phyloP scores from a whole-genome alignment of 2,797 vertebrate genomes.

The Leptodactylus fallax region DNA sequence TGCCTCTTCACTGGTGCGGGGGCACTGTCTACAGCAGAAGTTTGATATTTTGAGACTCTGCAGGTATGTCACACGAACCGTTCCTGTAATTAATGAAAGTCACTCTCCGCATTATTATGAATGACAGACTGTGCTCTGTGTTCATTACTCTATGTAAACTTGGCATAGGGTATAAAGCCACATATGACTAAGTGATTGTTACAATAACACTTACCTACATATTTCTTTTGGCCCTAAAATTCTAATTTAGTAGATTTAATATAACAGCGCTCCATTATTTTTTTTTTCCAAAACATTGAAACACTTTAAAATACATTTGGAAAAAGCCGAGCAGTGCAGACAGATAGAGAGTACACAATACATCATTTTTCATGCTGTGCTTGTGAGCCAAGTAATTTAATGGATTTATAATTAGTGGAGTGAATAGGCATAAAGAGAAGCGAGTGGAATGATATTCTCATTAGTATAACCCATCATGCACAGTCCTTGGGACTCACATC shows the following conservation, averaged over 20 bases:
- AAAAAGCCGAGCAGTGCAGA: conserved; percentile 39
- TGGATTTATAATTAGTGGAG: conserved; percentile 63
- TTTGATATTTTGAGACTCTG: neutral
- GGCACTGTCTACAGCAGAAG: neutral
- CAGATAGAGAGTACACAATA: conserved; percentile 52
- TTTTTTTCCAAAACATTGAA: conserved; percentile 50
- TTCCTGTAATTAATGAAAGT: conserved; percentile 10
- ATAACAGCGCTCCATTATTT: conserved; percentile 50
- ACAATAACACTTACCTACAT: conserved; percentile 57
- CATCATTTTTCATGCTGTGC: conserved; percentile 61
- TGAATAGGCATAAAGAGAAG: conserved; percentile 61
- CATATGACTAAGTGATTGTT: conserved; percentile 51
- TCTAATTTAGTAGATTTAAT: conserved; percentile 57
- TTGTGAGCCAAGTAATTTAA: conserved; percentile 63
- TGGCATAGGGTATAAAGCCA: conserved; percentile 19
- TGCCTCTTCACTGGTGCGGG: neutral
- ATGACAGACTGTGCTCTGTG: conserved; percentile 17
- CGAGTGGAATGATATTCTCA: conserved; percentile 62
- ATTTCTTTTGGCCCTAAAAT: conserved; percentile 44
- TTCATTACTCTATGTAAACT: conserved; percentile 14
- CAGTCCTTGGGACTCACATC: conserved; percentile 43
- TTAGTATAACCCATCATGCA: conserved; percentile 60
- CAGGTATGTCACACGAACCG: neutral
- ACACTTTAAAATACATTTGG: conserved; percentile 55
- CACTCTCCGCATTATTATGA: neutral